Base-by-base conservation (phyloP, 2,888 invertebrate genomes). In the Rhagonycha lutea region DNA sequence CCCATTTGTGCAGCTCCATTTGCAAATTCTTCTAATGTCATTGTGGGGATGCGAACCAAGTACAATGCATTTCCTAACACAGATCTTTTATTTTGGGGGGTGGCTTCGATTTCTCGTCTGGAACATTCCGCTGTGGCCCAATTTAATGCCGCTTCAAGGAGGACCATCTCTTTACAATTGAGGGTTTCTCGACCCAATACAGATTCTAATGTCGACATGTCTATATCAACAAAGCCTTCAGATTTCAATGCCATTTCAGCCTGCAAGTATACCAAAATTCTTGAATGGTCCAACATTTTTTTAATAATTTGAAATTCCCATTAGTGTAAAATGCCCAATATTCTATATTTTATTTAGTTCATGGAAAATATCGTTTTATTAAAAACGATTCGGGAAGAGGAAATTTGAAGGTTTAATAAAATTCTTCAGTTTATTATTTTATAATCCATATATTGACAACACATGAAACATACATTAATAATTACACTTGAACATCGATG, bases 181-280 rank as follows among this genome's bases (percentile, higher is more conserved):
- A 98, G 90, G 3, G 98, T 98, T 89, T 98, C 98, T 80, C 98
- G 92, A 72, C 94, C 94, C 82, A 98, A 90, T 82, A 98, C 96
- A 76, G 96, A 96, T 87, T 96, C 95, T 83, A 98, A 91, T 26
- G 98, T 98, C 81, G 96, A 94, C 83, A 95, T 93, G 88, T 98
- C 98, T 85, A 98, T 97, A 87, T 98, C 98, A 80, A 96, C 94
- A 89, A 98, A 98, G 82, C 98, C 98, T 85, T 98, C 98, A 0
- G 98, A 97, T 82, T 94, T 94, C 83, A 98, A 91, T 75, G 98
- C 98, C 94, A 98, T 96, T 90, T 98, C 97, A 85, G 98, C 98
- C 95, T 96, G 89, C 75, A 86, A 86, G 75, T 24, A 26, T 60
- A 68, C n/a, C 18, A 65, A 23, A 47, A 47, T 47, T 47, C 47